Percentiles rank a stretch among this genome's conserved stretches.
Conservation (phyloP, 1,140 invertebrate species). For the Cotesia glomerata region DNA sequence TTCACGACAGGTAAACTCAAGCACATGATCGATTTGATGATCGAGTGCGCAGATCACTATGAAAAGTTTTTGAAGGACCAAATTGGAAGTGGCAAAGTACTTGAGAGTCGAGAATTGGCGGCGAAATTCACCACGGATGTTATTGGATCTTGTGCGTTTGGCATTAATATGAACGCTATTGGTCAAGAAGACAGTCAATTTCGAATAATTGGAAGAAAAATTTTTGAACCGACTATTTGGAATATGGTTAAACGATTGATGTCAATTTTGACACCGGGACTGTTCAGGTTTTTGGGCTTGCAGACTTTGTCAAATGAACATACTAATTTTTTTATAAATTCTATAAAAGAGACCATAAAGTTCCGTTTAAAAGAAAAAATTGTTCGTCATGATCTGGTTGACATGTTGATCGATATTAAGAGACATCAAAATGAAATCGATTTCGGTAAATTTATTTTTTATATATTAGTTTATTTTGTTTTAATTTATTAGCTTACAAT, state of each 20-base stretch:
- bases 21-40: conserved; percentile 49
- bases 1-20: conserved; percentile 60
- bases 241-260: neutral
- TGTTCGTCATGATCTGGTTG: conserved; percentile 62
- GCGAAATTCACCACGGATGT: conserved; percentile 63
- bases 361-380: conserved; percentile 57
- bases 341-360: conserved; percentile 46
- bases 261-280: neutral
- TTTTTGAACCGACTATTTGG: conserved; percentile 31
- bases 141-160: conserved; percentile 67
- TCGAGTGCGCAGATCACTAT: conserved; percentile 39
- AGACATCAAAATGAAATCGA: conserved; percentile 15
- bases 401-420: conserved; percentile 57
- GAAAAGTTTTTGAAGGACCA: conserved; percentile 28
- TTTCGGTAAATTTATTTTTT: conserved; percentile 1
- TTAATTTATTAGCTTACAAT: too few relatives aligned
- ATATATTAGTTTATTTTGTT: too few relatives aligned
- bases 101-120: conserved; percentile 45
- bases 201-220: conserved; percentile 46
- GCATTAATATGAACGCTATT: conserved; percentile 65
- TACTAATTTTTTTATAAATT: conserved; percentile 13
- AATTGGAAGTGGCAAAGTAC: conserved; percentile 23
- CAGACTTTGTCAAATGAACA: neutral
- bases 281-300: neutral
- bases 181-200: conserved; percentile 50